Evolutionary conservation across 2,888 invertebrate genomes (phyloP), one percentile per base, ranked within the genome.

Genomic region (Sussaba pulchella): DNA sequence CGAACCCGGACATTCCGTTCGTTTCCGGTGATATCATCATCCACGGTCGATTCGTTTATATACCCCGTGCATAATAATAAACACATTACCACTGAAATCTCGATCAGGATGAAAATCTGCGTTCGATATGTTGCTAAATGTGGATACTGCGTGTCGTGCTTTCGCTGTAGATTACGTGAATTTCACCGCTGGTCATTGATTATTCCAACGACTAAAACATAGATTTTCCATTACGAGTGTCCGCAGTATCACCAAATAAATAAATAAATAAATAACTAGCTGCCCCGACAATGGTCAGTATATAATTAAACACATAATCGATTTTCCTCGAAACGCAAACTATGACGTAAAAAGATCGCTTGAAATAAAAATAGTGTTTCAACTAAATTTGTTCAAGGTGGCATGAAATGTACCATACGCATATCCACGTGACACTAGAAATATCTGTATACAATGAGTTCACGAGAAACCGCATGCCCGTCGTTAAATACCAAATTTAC

Each of bases 81-180:
- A 41, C 41, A 21, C 21, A 67, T 41, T 39, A 41, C 10, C 26
- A 41, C 10, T 4, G 10, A 31, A 39, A 61, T 45, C 10, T 43
- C 31, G 71, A 75, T 76, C 61, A 54, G 54, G 69, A 80, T 39
- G n/a, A 52, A 50, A 72, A 76, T 76, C 67, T 67, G 66, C 21
- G 43, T 21, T 4, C 52, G 19, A n/a, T 17, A 24, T 43, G 67
- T 71, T 66, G 39, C 50, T 45, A 52, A 36, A 59, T 31, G 17
- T 36, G n/a, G 17, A 21, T 24, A 21, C 39, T 39, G 36, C 14
- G 21, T 5, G 21, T 19, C 3, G 1, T 8, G 21, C 12, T 50
- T 21, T n/a, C 21, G 47, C 14, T n/a, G 19, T 1, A 14, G 24
- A 43, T 43, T 4, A 43, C 24, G 43, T 24, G 43, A 63, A 36